Evolutionary conservation across 2,797 vertebrate species (phyloP), one percentile per base, ranked within the genome.

Genomic region (Dicrostonyx torquatus): DNA sequence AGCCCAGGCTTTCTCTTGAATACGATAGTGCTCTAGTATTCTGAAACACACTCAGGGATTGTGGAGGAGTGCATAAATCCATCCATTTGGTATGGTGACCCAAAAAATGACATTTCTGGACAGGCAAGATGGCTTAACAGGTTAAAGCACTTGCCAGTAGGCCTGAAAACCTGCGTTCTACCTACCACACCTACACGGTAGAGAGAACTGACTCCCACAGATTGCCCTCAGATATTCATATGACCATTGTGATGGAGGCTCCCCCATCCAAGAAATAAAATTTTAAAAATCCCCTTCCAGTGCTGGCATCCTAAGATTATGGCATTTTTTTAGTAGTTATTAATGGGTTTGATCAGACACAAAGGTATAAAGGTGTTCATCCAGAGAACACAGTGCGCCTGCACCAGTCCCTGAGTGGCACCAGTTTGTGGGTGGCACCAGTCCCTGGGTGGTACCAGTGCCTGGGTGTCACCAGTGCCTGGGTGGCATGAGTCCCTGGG

Each of bases 261-360:
- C 1, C 53, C 77, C 77, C 4, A 43, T 60, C 12, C 24, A 82
- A 82, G 78, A 48, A 48, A 43, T 50, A 48, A 68, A 85, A 68
- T 2, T 15, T 22, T 26, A 5, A 72, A 64, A 72, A 84, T 40
- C 31, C 2, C 10, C 18, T 76, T 78, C 55, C 14, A 43, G 12
- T 73, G 31, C 66, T 89, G 90, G 37, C 72, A 73, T 88, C 55
- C 40, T 90, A 34, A 6, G 55, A 82, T 55, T 92, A 76, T 79
- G 83, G 53, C 34, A 31, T 29, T 37, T 94, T 94, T 94, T 87
- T 29, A 76, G 60, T 87, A 95, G 34, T 79, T 73, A 62, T 43
- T 77, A 62, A 70, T 50, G 75, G 72, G 37, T 60, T 87, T 89
- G 43, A 87, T 85, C 34, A 88, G 70, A 89, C 20, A 29, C 2